Conservation (phyloP, 2,888 invertebrate genomes). For the Neoitamus cyanurus region DNA sequence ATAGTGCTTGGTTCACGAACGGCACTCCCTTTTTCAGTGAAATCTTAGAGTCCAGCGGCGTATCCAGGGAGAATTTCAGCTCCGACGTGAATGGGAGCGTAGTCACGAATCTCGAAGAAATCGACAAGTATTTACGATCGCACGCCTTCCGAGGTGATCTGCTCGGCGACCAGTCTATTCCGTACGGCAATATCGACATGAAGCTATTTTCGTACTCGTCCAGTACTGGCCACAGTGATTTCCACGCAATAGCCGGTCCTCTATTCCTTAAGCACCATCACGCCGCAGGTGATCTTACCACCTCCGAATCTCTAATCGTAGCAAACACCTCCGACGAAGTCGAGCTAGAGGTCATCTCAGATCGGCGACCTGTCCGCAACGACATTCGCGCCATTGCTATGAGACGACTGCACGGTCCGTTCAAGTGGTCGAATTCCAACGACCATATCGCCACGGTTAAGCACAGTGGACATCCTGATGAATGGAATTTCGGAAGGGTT, state of each 20-base stretch:
- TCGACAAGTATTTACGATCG: slow-evolving; percentile 61
- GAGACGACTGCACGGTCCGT: slow-evolving; percentile 59
- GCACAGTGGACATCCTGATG: slow-evolving; percentile 65
- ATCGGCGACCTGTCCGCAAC: slow-evolving; percentile 62
- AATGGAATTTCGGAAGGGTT: slow-evolving; percentile 64
- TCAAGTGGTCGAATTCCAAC: slow-evolving; percentile 62
- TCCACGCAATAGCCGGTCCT: slow-evolving; percentile 65
- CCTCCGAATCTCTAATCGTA: not conserved
- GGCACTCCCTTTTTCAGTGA: slow-evolving; percentile 64
- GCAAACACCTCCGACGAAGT: not conserved
- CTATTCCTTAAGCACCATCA: slow-evolving; percentile 55
- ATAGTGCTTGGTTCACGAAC: slow-evolving; percentile 71
- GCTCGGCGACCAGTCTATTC: slow-evolving; percentile 62
- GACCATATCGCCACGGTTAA: slow-evolving; percentile 57
- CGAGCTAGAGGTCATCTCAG: slow-evolving; percentile 62
- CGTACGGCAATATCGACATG: slow-evolving; percentile 66
- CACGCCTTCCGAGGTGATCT: slow-evolving; percentile 65
- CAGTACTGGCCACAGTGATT: slow-evolving; percentile 61
- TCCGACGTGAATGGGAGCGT: slow-evolving; percentile 58
- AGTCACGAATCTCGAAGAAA: slow-evolving; percentile 61
- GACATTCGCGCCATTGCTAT: slow-evolving; percentile 63
- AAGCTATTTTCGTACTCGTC: slow-evolving; percentile 65
- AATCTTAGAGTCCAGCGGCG: slow-evolving; percentile 60
- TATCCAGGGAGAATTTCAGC: slow-evolving; percentile 58
- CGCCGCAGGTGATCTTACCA: not conserved